A percentile compares a stretch with the other conserved stretches of the same genome.
Evolutionary conservation across 92 coral and sea anemone species (phyloP).

Genomic region (Porites rus): DNA sequence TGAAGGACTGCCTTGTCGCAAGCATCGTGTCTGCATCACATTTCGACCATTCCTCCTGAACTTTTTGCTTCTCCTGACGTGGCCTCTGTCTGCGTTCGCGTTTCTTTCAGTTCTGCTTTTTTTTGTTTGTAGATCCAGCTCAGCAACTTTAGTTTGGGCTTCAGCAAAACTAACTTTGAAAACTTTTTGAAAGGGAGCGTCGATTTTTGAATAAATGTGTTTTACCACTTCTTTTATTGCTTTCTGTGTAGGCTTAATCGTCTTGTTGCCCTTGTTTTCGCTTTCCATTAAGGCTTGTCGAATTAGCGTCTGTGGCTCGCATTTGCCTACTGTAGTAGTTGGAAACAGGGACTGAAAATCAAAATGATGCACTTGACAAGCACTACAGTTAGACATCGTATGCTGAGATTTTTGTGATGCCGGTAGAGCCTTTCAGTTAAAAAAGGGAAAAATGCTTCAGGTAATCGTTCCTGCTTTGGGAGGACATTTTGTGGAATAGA

Average conservation of each 20-base stretch:
- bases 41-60: slow-evolving; percentile 43
- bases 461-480: slow-evolving; percentile 19
- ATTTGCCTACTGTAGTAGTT: neutral
- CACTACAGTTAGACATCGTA: neutral
- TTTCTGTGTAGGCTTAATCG: slow-evolving; percentile 29
- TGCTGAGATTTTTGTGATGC: slow-evolving; percentile 12
- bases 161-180: slow-evolving; percentile 52
- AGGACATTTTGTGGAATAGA: slow-evolving; percentile 21
- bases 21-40: slow-evolving; percentile 56
- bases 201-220: slow-evolving; percentile 33
- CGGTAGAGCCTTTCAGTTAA: slow-evolving; percentile 22
- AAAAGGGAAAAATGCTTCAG: slow-evolving; percentile 14
- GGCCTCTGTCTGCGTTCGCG: slow-evolving; percentile 34
- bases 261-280: slow-evolving; percentile 1
- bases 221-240: slow-evolving; percentile 35
- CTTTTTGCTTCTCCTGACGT: slow-evolving; percentile 23
- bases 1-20: slow-evolving; percentile 47
- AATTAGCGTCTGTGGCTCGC: neutral
- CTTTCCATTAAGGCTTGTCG: neutral
- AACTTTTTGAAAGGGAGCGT: slow-evolving; percentile 44
- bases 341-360: slow-evolving; percentile 26
- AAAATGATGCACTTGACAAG: slow-evolving; percentile 19
- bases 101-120: slow-evolving; percentile 23
- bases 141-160: slow-evolving; percentile 55
- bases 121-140: slow-evolving; percentile 32